Evolutionary conservation across 2,797 vertebrate species (phyloP), one percentile per base, ranked within the genome.

Genomic region (Phrynocephalus guinanensis): DNA sequence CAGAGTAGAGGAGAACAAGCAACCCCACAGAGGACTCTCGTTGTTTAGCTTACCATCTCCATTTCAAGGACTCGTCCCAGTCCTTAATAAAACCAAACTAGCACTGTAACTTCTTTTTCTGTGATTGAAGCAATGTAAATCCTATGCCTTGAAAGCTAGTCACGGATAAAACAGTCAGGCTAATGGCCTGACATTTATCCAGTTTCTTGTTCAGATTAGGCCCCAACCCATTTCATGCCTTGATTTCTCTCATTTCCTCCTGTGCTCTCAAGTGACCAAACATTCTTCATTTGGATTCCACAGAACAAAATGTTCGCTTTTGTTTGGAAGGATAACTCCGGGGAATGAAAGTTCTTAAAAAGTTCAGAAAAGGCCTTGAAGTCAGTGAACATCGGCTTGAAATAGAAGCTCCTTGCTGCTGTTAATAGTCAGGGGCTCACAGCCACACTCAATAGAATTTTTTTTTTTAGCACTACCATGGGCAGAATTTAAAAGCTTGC

Each of bases 211-310:
- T 88, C 71, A 50, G 24, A 68, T 88, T 78, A 3, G 16, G 66
- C 63, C 28, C 24, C 48, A 68, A 2, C 52, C 33, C 30, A 75
- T 81, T 85, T 85, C 60, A 30, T 71, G 75, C n/a, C 33, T 81
- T 63, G 63, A 68, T 85, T 84, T 88, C 70, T 66, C 66, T 3
- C n/a, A 79, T 80, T 88, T 79, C 56, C 87, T 33, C 13, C 84
- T 79, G 16, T 66, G 68, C 68, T 84, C 82, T 81, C 71, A 68
- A 85, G 33, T 81, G 77, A 80, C 70, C 70, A 79, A 48, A 88
- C 30, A 81, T 11, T 48, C 79, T 86, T 84, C 80, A 80, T 80
- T 80, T 80, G 77, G n/a, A 88, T 85, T 79, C 63, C 63, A 30
- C 9, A 67, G 48, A 88, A 84, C n/a, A 73, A 84, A 67, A 85